phyloP scores from a whole-genome alignment of 2,797 vertebrate genomes.

The Cynodonichthys magdalenae region DNA sequence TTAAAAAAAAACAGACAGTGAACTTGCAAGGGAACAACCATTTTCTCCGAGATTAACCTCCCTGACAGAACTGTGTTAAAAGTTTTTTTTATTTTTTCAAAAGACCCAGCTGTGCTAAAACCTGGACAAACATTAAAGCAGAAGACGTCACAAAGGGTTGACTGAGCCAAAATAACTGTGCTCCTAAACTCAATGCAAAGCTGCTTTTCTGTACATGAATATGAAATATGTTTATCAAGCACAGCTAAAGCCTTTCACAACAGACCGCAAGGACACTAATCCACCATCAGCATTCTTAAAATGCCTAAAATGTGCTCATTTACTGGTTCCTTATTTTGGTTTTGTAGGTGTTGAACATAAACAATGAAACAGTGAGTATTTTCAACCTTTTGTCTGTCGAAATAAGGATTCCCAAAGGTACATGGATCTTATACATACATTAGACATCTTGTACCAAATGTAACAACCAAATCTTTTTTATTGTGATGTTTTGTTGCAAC shows the following conservation, averaged over 20 bases:
- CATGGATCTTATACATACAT: too few species aligned
- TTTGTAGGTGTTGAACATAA: not conserved
- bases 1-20: not conserved
- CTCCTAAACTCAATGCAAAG: conserved; percentile 13
- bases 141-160: conserved; percentile 4
- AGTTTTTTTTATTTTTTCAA: conserved; percentile 15
- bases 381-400: too few species aligned
- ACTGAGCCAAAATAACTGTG: conserved; percentile 3
- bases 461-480: too few species aligned
- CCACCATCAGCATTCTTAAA: too few species aligned
- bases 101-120: conserved; percentile 14
- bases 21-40: not conserved
- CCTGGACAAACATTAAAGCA: conserved; percentile 16
- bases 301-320: not conserved
- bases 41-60: conserved; percentile 11
- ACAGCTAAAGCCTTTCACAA: conserved; percentile 9
- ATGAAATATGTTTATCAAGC: conserved; percentile 23
- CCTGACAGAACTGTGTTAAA: conserved; percentile 7
- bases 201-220: conserved; percentile 25
- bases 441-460: too few species aligned
- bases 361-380: not conserved
- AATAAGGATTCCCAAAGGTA: too few species aligned
- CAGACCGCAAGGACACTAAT: conserved; percentile 15
- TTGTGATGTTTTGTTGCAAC: too few species aligned
- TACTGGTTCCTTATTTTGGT: not conserved